Percentiles rank a stretch among this genome's conserved stretches.
These are phyloP conservation scores for Eupeodes luniger DNA, from an alignment of 2,888 invertebrate species.

Conservation along the genomic window DNA sequence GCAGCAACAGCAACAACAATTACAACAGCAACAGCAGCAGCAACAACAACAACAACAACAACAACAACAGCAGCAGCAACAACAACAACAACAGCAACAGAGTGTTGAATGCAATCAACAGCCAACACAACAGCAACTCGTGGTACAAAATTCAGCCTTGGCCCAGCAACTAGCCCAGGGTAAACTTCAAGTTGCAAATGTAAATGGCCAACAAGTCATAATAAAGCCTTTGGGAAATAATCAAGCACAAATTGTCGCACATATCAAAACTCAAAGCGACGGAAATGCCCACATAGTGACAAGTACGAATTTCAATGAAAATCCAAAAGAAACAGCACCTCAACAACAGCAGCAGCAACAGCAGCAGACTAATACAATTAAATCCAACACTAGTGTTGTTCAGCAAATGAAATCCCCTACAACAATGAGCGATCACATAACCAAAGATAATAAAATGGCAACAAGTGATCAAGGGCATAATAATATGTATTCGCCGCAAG, in stretches of 20 bases:
- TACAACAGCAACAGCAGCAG: slow-evolving; percentile 81
- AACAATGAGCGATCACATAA: slow-evolving; percentile 64
- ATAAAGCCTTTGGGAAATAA: slow-evolving; percentile 91
- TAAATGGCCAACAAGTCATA: slow-evolving; percentile 93
- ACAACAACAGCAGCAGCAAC: slow-evolving; percentile 70
- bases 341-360: background rate
- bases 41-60: slow-evolving; percentile 44
- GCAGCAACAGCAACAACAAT: slow-evolving; percentile 82
- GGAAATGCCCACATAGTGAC: slow-evolving; percentile 84
- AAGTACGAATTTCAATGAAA: slow-evolving; percentile 79
- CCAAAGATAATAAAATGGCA: slow-evolving; percentile 56
- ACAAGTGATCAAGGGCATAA: slow-evolving; percentile 55
- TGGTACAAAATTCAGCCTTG: slow-evolving; percentile 90
- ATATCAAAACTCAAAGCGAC: slow-evolving; percentile 87
- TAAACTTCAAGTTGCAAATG: slow-evolving; percentile 92
- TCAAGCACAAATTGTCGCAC: slow-evolving; percentile 91
- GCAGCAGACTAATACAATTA: slow-evolving; percentile 41
- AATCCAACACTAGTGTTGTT: slow-evolving; percentile 70
- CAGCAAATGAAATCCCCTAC: slow-evolving; percentile 78
- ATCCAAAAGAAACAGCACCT: slow-evolving; percentile 63
- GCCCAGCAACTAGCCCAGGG: slow-evolving; percentile 93
- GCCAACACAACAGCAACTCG: slow-evolving; percentile 87
- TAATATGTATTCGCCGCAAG: slow-evolving; percentile 39
- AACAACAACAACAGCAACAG: slow-evolving; percentile 8
- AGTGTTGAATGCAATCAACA: slow-evolving; percentile 62